Evolutionary conservation across 2,888 invertebrate genomes (phyloP), one percentile per base, ranked within the genome.

Genomic region (Meiosimyza platycephala): DNA sequence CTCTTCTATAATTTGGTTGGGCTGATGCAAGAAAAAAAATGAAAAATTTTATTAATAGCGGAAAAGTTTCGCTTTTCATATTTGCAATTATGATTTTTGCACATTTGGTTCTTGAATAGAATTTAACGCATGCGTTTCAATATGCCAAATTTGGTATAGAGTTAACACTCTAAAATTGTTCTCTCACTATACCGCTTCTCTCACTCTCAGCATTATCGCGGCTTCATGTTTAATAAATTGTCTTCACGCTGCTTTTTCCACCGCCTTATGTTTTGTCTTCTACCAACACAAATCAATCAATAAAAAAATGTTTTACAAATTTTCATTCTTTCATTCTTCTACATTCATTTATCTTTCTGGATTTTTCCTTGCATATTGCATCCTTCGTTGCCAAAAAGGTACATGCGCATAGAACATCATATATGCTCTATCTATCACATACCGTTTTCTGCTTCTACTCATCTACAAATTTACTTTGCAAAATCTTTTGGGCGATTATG

Each of bases 271-370:
- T 54, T 55, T 55, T 55, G 18, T n/a, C 22, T 15, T 55, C 55
- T 16, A 55, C 55, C 3, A 16, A 55, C 55, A 16, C 18, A 55
- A 55, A 55, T 55, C 55, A 55, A 55, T 55, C 55, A 55, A 55
- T 55, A 55, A 55, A 18, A 55, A 55, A 55, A 55, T 55, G 55
- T 55, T 55, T 55, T 55, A 55, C 22, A 16, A n/a, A n/a, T 47
- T 71, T 52, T 52, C 18, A 55, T 60, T 47, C 47, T 55, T 60
- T 47, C 47, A 63, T 57, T 40, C 50, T 64, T 65, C 15, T 28
- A 55, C 50, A 57, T 59, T n/a, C 28, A 52, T 47, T 50, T 67
- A 54, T 33, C 55, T 55, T 16, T 22, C 12, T 28, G 48, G 12
- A 16, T 22, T 47, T 48, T 40, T 40, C 9, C 40, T 40, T 40